Percentiles rank a stretch among this genome's conserved stretches.
Conservation (phyloP, 2,113 vertebrate genomes). For the Phyllopteryx taeniolatus region DNA sequence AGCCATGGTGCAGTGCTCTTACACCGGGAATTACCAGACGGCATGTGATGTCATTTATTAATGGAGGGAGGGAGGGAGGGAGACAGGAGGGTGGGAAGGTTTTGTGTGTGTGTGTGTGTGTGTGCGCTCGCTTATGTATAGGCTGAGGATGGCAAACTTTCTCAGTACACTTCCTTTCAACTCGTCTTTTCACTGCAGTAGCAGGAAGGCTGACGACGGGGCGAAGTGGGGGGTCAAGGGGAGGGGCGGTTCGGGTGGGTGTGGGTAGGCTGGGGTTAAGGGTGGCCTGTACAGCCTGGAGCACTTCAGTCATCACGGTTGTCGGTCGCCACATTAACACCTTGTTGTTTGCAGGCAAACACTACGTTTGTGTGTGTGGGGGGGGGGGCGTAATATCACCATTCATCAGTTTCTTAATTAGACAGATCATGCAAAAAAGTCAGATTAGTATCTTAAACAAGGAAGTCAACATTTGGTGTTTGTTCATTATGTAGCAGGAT, state of each 20-base stretch:
- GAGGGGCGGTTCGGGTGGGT: neutral
- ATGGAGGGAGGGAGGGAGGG: conserved; percentile 34
- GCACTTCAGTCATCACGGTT: conserved; percentile 30
- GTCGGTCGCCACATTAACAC: conserved; percentile 39
- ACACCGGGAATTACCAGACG: conserved; percentile 53
- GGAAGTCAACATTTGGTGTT: too few relatives aligned
- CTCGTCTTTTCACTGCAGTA: conserved; percentile 41
- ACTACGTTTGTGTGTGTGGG: too few relatives aligned
- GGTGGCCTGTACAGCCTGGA: conserved; percentile 22
- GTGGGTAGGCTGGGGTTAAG: neutral
- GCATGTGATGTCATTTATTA: conserved; percentile 66
- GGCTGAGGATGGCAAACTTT: conserved; percentile 32
- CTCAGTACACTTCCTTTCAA: conserved; percentile 41
- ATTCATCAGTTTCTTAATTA: neutral
- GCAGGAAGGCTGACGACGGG: conserved; percentile 10
- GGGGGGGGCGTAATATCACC: neutral
- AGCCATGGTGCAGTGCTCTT: conserved; percentile 52
- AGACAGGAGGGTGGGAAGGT: neutral
- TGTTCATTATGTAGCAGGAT: too few relatives aligned
- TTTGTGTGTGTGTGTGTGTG: conserved; percentile 11
- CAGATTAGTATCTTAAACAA: too few relatives aligned
- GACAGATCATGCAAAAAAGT: too few relatives aligned
- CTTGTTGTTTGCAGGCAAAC: neutral
- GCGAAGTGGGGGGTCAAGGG: conserved; percentile 29
- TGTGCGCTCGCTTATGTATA: neutral